phyloP scores from a whole-genome alignment of 2,888 invertebrate genomes.

The Rotaria macrura region DNA sequence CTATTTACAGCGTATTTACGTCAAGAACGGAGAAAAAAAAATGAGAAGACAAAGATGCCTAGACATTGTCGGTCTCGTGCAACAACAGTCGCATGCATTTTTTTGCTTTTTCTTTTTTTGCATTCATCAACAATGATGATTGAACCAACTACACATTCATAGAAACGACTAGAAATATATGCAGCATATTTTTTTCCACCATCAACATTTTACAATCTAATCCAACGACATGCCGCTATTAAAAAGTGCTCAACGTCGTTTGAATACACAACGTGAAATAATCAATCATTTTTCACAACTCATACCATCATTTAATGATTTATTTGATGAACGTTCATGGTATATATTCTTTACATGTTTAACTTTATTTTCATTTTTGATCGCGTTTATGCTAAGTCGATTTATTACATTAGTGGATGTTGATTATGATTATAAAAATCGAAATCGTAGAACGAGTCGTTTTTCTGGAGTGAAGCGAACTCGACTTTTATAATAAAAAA shows the following conservation, averaged over 20 bases:
- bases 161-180: background rate
- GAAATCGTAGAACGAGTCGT: background rate
- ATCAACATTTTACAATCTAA: background rate
- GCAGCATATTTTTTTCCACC: background rate
- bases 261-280: conserved; percentile 28
- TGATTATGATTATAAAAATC: background rate
- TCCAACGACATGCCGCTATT: background rate
- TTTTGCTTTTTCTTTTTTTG: background rate
- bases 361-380: conserved; percentile 21
- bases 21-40: background rate
- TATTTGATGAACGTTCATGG: conserved; percentile 32
- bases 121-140: background rate
- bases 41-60: background rate
- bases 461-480: background rate
- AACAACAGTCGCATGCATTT: background rate
- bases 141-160: background rate
- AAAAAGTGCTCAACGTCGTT: conserved; percentile 14
- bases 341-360: conserved; percentile 27
- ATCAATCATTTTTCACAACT: conserved; percentile 30
- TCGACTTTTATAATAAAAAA: background rate
- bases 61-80: background rate
- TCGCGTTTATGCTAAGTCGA: conserved; percentile 23
- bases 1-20: background rate
- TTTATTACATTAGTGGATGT: background rate
- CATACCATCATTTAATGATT: conserved; percentile 27